A percentile compares a stretch with the other conserved stretches of the same genome.
Evolutionary conservation across 2,113 vertebrate species (phyloP).

Genomic region (Melozone crissalis): DNA sequence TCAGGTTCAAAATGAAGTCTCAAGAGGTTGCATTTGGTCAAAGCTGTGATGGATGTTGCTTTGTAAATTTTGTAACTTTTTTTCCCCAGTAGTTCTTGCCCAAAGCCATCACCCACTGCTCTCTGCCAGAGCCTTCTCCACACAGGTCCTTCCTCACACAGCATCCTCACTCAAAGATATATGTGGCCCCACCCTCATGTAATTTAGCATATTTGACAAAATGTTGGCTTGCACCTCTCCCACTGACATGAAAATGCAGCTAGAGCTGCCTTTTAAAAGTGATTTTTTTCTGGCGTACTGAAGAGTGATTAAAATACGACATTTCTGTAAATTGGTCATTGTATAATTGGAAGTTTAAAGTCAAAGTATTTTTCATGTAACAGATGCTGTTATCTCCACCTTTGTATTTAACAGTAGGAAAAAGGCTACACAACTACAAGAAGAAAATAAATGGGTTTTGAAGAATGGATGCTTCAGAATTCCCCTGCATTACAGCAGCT

Average conservation of each 20-base stretch:
- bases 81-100: neutral
- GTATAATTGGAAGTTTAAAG: constrained; percentile 18
- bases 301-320: constrained; percentile 17
- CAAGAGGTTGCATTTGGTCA: neutral
- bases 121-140: neutral
- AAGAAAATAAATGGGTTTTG: neutral
- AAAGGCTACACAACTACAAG: neutral
- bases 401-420: neutral
- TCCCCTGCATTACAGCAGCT: neutral
- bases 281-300: neutral
- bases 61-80: neutral
- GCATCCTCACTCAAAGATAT: neutral
- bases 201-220: neutral
- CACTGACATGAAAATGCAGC: neutral
- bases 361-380: constrained; percentile 19
- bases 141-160: neutral
- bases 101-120: neutral
- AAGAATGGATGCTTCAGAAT: neutral
- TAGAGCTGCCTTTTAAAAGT: neutral
- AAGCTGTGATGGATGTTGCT: neutral
- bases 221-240: constrained; percentile 17
- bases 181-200: neutral
- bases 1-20: neutral
- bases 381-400: neutral
- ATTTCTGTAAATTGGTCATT: constrained; percentile 31